Conservation (phyloP, 1,140 invertebrate genomes). For the Chironomus tepperi region DNA sequence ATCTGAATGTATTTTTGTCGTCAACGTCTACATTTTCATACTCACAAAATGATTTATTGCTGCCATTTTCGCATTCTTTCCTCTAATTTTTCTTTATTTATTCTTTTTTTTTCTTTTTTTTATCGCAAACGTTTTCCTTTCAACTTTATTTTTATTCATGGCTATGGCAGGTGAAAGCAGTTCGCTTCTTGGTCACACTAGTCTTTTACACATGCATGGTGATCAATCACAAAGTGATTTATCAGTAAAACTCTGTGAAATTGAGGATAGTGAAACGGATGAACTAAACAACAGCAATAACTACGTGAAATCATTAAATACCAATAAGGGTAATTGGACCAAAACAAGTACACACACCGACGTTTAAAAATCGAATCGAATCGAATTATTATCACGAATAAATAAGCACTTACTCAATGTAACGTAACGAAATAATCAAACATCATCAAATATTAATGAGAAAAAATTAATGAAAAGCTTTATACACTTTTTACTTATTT, state of each 20-base stretch:
- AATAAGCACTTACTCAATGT: too few species aligned
- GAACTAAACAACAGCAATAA: background rate
- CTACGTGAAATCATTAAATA: conserved; percentile 20
- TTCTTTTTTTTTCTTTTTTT: background rate
- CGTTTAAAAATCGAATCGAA: background rate
- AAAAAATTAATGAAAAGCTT: too few species aligned
- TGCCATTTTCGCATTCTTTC: background rate
- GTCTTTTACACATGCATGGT: conserved; percentile 27
- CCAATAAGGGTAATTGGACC: conserved; percentile 1
- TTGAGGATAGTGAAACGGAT: conserved; percentile 81
- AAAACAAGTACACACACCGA: conserved; percentile 4
- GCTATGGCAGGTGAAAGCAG: conserved; percentile 55
- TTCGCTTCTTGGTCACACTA: conserved; percentile 53
- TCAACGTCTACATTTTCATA: background rate
- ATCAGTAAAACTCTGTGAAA: conserved; percentile 81
- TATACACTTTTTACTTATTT: too few species aligned
- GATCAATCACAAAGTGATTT: conserved; percentile 71
- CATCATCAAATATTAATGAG: too few species aligned
- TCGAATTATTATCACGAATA: too few species aligned
- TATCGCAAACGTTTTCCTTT: background rate
- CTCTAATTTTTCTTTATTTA: background rate
- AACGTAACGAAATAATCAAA: too few species aligned
- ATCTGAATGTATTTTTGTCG: too few species aligned
- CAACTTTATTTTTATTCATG: conserved; percentile 27
- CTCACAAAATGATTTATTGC: conserved; percentile 24